Evolutionary conservation across 2,113 vertebrate genomes (phyloP).

Genomic region (Bos javanicus): DNA sequence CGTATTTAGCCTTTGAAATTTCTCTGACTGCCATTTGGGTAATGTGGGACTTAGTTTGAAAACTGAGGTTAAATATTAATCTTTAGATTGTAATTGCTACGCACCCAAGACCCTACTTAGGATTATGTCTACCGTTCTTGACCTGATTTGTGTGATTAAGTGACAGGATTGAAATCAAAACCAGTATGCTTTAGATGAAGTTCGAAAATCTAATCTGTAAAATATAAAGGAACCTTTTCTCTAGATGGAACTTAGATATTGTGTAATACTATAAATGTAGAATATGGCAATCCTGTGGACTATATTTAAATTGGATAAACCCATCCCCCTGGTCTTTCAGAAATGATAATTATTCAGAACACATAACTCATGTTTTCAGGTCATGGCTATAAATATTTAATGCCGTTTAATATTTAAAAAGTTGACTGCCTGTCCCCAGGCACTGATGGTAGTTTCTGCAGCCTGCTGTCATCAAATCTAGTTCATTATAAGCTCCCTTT

Average conservation of each 20-base stretch:
- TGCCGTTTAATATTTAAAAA: conserved; percentile 61
- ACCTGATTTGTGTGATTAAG: not conserved
- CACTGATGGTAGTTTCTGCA: not conserved
- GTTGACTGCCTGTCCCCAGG: conserved; percentile 33
- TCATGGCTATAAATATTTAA: conserved; percentile 41
- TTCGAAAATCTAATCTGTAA: not conserved
- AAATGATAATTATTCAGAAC: conserved; percentile 45
- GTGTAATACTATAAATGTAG: not conserved
- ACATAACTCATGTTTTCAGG: conserved; percentile 28
- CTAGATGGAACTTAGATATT: not conserved
- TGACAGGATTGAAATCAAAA: not conserved
- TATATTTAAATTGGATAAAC: not conserved
- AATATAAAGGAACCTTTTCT: conserved; percentile 12
- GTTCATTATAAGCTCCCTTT: not conserved
- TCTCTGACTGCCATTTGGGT: not conserved
- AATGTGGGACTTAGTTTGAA: conserved; percentile 3
- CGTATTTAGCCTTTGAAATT: conserved; percentile 35
- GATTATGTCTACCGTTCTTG: not conserved
- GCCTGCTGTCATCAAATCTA: not conserved
- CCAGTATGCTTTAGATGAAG: not conserved
- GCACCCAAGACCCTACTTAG: not conserved
- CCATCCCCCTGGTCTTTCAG: conserved; percentile 3
- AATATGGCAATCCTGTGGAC: not conserved
- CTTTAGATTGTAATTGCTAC: not conserved
- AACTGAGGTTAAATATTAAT: not conserved